Conservation (phyloP, 1,140 invertebrate genomes). For the Heterodera schachtii region DNA sequence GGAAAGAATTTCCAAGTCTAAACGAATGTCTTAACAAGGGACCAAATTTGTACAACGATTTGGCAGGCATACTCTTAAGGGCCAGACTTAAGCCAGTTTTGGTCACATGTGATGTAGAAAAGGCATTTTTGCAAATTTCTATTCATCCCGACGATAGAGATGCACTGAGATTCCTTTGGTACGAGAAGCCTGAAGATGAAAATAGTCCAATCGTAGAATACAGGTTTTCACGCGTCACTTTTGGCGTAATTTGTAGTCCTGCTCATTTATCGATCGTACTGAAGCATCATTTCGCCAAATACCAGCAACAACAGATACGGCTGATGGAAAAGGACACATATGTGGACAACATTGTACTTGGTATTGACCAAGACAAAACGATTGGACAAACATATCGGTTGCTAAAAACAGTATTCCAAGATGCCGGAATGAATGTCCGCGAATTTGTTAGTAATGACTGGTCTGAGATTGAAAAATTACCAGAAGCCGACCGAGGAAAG, state of each 20-base stretch:
- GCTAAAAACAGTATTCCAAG: neutral
- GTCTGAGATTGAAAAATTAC: neutral
- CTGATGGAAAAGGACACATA: constrained; percentile 1
- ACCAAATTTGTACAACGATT: constrained; percentile 3
- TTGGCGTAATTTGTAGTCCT: constrained; percentile 6
- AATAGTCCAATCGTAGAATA: constrained; percentile 5
- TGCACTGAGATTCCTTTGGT: constrained; percentile 10
- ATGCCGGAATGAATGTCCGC: neutral
- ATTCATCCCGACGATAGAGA: neutral
- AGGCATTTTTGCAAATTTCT: constrained; percentile 14
- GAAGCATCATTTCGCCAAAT: constrained; percentile 1
- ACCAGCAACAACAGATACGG: neutral
- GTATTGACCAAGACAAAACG: neutral
- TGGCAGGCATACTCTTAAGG: constrained; percentile 3
- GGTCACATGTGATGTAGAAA: constrained; percentile 3
- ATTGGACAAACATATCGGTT: neutral
- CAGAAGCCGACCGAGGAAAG: neutral
- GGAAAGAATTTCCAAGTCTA: constrained; percentile 1
- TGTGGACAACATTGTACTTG: constrained; percentile 3
- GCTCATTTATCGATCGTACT: neutral
- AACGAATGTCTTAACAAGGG: constrained; percentile 10
- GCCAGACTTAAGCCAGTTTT: neutral
- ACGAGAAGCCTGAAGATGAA: neutral
- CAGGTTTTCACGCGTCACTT: neutral
- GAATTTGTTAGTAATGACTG: neutral